Evolutionary conservation across 2,113 vertebrate genomes (phyloP), one percentile per base, ranked within the genome.

Genomic region (Amblyornis subalaris): DNA sequence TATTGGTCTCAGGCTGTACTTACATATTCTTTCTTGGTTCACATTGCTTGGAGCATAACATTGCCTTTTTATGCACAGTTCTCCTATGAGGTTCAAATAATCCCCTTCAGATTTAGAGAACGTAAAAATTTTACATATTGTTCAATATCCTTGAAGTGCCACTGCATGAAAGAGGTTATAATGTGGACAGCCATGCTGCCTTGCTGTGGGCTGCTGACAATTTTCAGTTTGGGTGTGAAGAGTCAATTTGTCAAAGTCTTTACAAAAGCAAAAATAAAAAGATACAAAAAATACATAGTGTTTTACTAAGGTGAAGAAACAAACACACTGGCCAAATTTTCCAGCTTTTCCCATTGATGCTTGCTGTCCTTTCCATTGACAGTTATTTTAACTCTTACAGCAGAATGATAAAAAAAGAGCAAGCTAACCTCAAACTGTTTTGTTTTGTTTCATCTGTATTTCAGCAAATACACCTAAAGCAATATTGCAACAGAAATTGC

Each of bases 1-100:
- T 96, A 94, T 91, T 82, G 57, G 80, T 93, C 91, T 92, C 80
- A 38, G 70, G 84, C 73, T 94, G 42, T 85, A 87, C 91, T 95
- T 89, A 87, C 72, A 89, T 87, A 90, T 94, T 92, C 93, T 90
- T 89, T 88, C 88, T 78, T 81, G 90, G 67, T 89, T 93, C 83
- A 92, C 61, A 61, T 69, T 89, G 73, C 96, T 90, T 84, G 69
- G 76, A 93, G 88, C 72, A 88, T 89, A 94, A 94, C 61, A 69
- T 62, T 76, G 60, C 71, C 85, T 88, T 91, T 85, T 90, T 53
- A 90, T 55, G 75, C 82, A 82, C 38, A 67, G 65, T 77, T 81
- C 85, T 86, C 76, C 76, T 94, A 8, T 24, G 91, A 87, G 84
- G 70, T 57, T 82, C 70, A 87, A 92, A 92, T 58, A 94, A 81